Evolutionary conservation across 1,140 invertebrate genomes (phyloP), one percentile per base, ranked within the genome.

Genomic region (Drosophila ficusphila): DNA sequence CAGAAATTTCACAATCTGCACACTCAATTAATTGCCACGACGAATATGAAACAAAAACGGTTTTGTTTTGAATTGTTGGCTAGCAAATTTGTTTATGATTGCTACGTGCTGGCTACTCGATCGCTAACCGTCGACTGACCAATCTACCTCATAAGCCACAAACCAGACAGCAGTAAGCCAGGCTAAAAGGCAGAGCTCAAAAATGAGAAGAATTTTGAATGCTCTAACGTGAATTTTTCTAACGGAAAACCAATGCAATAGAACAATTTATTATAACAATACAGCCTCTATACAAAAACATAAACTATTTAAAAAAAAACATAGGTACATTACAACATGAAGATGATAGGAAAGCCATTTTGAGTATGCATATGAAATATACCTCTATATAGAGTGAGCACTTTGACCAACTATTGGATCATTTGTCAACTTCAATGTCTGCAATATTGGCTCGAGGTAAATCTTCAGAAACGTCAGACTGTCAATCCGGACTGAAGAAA

Each of bases 81-180:
- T 25, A 18, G 19, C 47, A 18, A 69, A 75, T 78, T 85, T 71
- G 75, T 68, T 79, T 85, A 88, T 73, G 60, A 76, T 65, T 85
- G 62, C 18, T 69, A 85, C 81, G 79, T 86, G 81, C 74, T 75
- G 53, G 73, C 81, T 42, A 77, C 41, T 57, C 68, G 68, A 86
- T 86, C 62, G 82, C 81, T 77, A 73, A 70, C 82, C 81, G 56
- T 38, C 57, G 54, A 88, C 81, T 86, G 81, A 69, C 68, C 61
- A 49, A 16, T 25, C 36, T 18, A 42, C 36, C 42, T 36, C 34
- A 64, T 51, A 73, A 54, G 70, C 69, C 70, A 64, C 48, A 57
- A 76, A 47, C 38, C 36, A 39, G 53, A 49, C 64, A 57, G 56
- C 31, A 19, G 51, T 53, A 49, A 60, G 39, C 60, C 70, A 33